A percentile compares a stretch with the other conserved stretches of the same genome.
Evolutionary conservation across 2,113 vertebrate genomes (phyloP).

Genomic region (Pheucticus melanocephalus): DNA sequence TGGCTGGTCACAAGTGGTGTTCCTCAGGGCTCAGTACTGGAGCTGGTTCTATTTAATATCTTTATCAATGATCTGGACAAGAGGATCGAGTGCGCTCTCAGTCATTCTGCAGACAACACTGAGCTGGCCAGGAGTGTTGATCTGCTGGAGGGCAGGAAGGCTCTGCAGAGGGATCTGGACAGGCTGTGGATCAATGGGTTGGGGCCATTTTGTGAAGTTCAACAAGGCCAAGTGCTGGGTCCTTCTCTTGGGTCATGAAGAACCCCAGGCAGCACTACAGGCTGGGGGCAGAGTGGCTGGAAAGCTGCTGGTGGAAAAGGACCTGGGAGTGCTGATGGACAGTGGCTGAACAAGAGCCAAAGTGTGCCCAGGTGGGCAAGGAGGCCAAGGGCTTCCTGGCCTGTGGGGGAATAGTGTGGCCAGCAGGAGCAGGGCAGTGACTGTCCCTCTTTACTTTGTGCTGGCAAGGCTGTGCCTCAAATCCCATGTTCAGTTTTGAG

Average conservation of each 20-base stretch:
- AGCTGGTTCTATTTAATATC: neutral
- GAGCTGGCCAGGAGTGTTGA: neutral
- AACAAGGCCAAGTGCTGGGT: fast-evolving
- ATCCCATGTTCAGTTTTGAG: neutral
- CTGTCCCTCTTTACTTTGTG: fast-evolving
- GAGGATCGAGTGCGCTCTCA: neutral
- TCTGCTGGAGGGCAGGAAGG: neutral
- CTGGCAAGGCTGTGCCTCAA: neutral
- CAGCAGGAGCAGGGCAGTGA: neutral
- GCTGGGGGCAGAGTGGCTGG: neutral
- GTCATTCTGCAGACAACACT: neutral
- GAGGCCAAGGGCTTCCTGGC: neutral
- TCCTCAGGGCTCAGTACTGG: neutral
- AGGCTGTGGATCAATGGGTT: neutral
- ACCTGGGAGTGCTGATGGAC: neutral
- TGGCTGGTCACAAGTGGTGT: neutral
- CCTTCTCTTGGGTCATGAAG: neutral
- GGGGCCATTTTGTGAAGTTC: neutral
- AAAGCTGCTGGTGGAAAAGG: neutral
- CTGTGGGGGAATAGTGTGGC: neutral
- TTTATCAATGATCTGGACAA: neutral
- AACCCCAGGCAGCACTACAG: fast-evolving
- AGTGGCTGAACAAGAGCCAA: neutral
- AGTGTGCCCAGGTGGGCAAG: neutral
- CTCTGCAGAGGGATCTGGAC: neutral